Evolutionary conservation across 2,888 invertebrate species (phyloP), one percentile per base, ranked within the genome.

Genomic region (Choristoneura rosaceana): DNA sequence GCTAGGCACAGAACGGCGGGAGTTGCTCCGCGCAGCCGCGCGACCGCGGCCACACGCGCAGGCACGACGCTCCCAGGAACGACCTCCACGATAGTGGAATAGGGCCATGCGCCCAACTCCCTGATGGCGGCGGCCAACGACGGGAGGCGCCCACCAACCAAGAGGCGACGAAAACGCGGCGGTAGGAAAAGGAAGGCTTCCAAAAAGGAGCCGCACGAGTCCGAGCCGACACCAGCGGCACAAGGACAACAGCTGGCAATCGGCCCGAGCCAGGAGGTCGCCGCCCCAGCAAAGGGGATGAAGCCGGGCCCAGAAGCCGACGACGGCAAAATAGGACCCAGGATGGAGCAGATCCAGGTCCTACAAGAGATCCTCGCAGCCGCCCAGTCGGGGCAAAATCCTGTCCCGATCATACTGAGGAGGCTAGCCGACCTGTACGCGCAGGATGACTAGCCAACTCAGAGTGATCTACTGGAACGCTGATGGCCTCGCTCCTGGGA

Each of bases 71-170:
- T 8, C 0, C 0, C 15, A 0, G 15, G 15, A 0, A 8, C 50
- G 5, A 15, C 50, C 50, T 15, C 15, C 50, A 50, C 50, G 0
- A 3, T 8, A 8, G 50, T 50, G 15, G 50, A 50, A n/a, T 8
- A 50, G 50, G 50, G 50, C 7, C 15, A 50, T 15, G 50, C 50
- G 15, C 50, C 50, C 15, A 14, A 15, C 15, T 50, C 50, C n/a
- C 50, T 50, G 8, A 50, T 50, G 50, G 50, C 50, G 15, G 50
- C 50, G 50, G 50, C 50, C 50, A 50, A 50, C 8, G 50, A 50
- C 3, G 50, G 15, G 15, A 50, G 15, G 8, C 50, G 50, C 2
- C 50, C 50, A 8, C 50, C 50, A 2, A 8, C 15, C 4, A 50
- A 15, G 8, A 50, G 50, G 50, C 50, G 15, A 50, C 50, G 15